These are phyloP conservation scores for Sisor rabdophorus DNA, from an alignment of 2,113 vertebrate genomes.

Conservation along the genomic window DNA sequence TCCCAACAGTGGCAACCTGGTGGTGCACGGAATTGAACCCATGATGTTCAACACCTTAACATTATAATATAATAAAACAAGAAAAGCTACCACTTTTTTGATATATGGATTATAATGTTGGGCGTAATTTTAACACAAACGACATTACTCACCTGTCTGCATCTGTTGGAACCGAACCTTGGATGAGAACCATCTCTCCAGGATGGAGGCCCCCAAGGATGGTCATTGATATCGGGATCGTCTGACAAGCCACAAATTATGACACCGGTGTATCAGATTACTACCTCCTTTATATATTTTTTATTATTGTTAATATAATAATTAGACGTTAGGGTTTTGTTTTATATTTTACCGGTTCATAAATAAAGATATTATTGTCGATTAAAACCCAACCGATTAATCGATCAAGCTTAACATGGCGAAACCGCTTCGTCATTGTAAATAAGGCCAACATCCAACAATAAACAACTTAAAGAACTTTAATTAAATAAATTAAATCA, in stretches of 20 bases:
- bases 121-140: neutral
- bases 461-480: neutral
- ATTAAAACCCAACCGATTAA: neutral
- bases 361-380: neutral
- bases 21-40: no score
- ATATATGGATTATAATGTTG: neutral
- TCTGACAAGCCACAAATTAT: conserved; percentile 56
- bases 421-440: neutral
- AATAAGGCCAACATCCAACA: neutral
- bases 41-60: no score
- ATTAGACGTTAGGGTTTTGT: neutral
- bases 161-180: conserved; percentile 72
- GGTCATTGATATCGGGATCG: conserved; percentile 78
- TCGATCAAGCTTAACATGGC: neutral
- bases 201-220: conserved; percentile 77
- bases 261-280: neutral
- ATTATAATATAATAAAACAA: no score
- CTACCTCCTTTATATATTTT: neutral
- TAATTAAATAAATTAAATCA: neutral
- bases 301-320: no score
- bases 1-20: no score
- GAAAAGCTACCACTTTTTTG: no score
- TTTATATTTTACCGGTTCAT: no score
- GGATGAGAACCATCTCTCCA: conserved; percentile 80
- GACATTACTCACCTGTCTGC: conserved; percentile 77